Evolutionary conservation across 2,797 vertebrate species (phyloP), one percentile per base, ranked within the genome.

Genomic region (Thaleichthys pacificus): DNA sequence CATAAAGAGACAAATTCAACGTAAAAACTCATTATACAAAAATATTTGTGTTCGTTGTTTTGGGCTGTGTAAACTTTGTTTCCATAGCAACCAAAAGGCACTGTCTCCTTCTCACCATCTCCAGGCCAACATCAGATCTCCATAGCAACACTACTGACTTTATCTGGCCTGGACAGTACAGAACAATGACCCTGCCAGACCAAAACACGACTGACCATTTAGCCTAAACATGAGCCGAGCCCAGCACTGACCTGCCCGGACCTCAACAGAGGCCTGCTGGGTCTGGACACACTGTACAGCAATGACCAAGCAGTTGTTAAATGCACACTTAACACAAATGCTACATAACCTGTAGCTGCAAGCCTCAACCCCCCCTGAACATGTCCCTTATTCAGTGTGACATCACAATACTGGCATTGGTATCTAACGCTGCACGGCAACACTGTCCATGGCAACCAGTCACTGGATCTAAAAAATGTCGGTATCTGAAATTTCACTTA

Each of bases 61-160:
- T 80, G 83, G 42, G 75, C 81, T 79, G 68, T 88, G 89, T 90
- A 90, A 92, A 91, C 82, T 64, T 90, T 83, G 70, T 72, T 61
- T 72, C 66, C 32, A 68, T 69, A 84, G 72, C 86, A 90, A 87
- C 85, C 89, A 17, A 83, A 92, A 92, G 91, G 91, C 90, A 92
- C 91, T 88, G 35, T 82, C 86, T 80, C 56, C 35, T 70, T 75
- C 42, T 71, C 28, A 67, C 54, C 9, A 28, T 3, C 11, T 47
- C 42, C 42, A 47, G 42, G 42, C 12, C 9, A 11, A 11, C 42
- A 14, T 47, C 42, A 47, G 42, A 47, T 47, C 42, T 47, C 42
- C 42, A 14, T 47, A 47, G 42, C 42, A 47, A 47, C 66, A 58
- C 12, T 60, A 17, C 26, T 21, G 30, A 12, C 11, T 22, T 22